Evolutionary conservation across 2,113 vertebrate genomes (phyloP), one percentile per base, ranked within the genome.

Genomic region (Protobothrops mucrosquamatus): DNA sequence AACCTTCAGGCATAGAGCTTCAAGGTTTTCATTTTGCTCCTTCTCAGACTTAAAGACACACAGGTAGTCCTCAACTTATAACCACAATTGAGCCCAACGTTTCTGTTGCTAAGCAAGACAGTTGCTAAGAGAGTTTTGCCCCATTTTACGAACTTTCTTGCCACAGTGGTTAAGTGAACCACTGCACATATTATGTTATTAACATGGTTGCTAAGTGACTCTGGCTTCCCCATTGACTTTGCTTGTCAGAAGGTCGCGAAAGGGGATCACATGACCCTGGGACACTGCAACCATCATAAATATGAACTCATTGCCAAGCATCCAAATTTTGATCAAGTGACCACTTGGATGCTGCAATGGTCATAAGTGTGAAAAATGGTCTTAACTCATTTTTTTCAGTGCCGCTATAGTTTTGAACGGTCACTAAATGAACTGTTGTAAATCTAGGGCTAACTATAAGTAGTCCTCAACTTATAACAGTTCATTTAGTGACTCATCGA

Each of bases 1-100:
- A 92, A 95, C 95, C 96, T 95, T 93, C 94, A 92, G 94, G 92
- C 94, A 91, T 93, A 93, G 6, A 89, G 92, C 93, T 95, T 95
- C 94, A 93, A 29, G 94, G 93, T 95, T 94, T 96, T 94, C 90
- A 93, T 94, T 95, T 94, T 94, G 91, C 94, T 96, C 89, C 92
- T 93, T 95, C 94, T 95, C 92, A 92, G 95, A n/a, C n/a, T n/a
- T n/a, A n/a, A n/a, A n/a, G n/a, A 85, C 93, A 93, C 87, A 92
- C 95, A 55, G 34, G 64, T n/a, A n/a, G 61, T 64, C 61, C 61
- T 64, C 4, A 4, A 14, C 26, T 14, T 64, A n/a, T 64, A n/a
- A 29, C 61, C 61, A 64, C 61, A 64, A 64, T 29, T 29, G 11
- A 5, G 61, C 61, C 29, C 59, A 29, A 29, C 2, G 29, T 64